Conservation (phyloP, 2,888 invertebrate species). For the Nomada ferruginata region DNA sequence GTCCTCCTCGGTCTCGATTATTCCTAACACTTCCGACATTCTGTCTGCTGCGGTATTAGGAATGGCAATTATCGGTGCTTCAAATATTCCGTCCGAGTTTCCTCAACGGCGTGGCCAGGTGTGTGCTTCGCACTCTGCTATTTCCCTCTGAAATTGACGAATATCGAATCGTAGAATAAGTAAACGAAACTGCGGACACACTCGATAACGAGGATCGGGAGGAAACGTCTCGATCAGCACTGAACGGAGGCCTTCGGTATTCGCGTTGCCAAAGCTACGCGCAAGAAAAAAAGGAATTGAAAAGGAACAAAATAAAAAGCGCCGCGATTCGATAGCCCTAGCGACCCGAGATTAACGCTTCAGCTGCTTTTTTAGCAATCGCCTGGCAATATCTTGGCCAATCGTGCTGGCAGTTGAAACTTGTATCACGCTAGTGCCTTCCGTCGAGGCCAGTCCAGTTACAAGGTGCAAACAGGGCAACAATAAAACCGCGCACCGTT, state of each 20-base stretch:
- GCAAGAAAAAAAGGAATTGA: neutral
- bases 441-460: too few species aligned
- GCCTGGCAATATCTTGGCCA: slow-evolving; percentile 24
- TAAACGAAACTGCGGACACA: too few species aligned
- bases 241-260: slow-evolving; percentile 65
- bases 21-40: slow-evolving; percentile 64
- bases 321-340: slow-evolving; percentile 68
- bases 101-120: neutral
- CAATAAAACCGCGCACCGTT: neutral
- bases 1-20: slow-evolving; percentile 65
- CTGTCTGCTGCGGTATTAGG: neutral
- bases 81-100: neutral
- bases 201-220: slow-evolving; percentile 47
- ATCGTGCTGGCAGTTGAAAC: neutral
- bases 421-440: neutral
- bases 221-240: slow-evolving; percentile 53
- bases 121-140: neutral
- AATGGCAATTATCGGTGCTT: neutral
- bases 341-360: slow-evolving; percentile 73
- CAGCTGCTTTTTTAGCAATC: slow-evolving; percentile 28
- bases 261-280: slow-evolving; percentile 59
- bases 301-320: slow-evolving; percentile 35
- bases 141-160: slow-evolving; percentile 42
- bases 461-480: neutral
- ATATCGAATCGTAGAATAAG: neutral